Conservation (phyloP, 2,888 invertebrate species). For the Subacronicta megacephala region DNA sequence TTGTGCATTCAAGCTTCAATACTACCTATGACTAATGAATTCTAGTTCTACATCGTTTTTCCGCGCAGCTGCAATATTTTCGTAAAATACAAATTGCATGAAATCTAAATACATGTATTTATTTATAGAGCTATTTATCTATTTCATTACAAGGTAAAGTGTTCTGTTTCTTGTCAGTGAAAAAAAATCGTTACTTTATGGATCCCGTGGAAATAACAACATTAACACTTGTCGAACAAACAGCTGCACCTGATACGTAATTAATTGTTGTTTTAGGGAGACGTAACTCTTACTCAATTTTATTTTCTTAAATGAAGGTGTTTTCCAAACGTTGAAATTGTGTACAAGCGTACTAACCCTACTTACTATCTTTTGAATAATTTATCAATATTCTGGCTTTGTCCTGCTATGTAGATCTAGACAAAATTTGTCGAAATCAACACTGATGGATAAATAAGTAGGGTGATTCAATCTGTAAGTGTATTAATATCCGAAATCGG, state of each 20-base stretch:
- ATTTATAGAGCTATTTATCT: constrained; percentile 28
- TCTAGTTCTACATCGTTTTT: too few relatives aligned
- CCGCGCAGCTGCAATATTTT: too few relatives aligned
- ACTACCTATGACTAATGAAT: too few relatives aligned
- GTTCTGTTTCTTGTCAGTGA: constrained; percentile 38
- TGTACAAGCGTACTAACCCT: background rate
- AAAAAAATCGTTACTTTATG: constrained; percentile 48
- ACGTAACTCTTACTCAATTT: constrained; percentile 17
- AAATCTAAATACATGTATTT: constrained; percentile 12
- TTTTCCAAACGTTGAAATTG: constrained; percentile 26
- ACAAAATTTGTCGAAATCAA: too few relatives aligned
- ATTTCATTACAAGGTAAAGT: constrained; percentile 35
- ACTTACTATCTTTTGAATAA: too few relatives aligned
- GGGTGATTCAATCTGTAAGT: too few relatives aligned
- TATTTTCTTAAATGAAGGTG: constrained; percentile 19
- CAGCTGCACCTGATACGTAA: constrained; percentile 32
- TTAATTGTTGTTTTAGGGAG: constrained; percentile 27
- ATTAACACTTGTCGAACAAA: constrained; percentile 38
- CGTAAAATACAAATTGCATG: constrained; percentile 6
- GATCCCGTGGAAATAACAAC: constrained; percentile 29
- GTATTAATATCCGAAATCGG: too few relatives aligned
- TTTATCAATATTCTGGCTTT: too few relatives aligned
- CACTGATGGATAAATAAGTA: too few relatives aligned
- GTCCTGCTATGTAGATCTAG: too few relatives aligned
- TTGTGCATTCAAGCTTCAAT: too few relatives aligned